phyloP scores from a whole-genome alignment of 2,797 vertebrate genomes.

The Rhinoraja longicauda region DNA sequence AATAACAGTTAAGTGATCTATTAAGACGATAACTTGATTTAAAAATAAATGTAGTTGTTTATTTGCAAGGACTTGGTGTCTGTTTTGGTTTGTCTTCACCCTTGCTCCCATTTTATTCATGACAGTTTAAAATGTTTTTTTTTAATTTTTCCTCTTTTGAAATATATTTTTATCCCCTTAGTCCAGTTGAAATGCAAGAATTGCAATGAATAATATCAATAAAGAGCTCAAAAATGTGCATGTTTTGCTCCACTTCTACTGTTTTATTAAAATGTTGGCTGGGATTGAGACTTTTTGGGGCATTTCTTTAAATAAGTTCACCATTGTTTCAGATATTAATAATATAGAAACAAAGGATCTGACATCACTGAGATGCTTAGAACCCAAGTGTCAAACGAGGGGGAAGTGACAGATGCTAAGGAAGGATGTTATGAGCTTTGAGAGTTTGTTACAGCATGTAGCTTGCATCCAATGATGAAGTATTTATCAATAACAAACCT shows the following conservation, averaged over 20 bases:
- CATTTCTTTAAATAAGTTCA: not conserved
- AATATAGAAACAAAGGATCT: not conserved
- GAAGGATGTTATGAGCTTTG: not conserved
- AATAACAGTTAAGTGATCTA: not conserved
- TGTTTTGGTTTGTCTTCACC: not conserved
- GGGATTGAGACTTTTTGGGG: too few species aligned
- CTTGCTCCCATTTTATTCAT: too few species aligned
- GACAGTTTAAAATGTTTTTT: too few species aligned
- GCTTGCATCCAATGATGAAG: not conserved
- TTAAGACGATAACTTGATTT: not conserved
- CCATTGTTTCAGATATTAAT: not conserved
- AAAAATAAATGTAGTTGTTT: too few species aligned
- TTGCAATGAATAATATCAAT: too few species aligned
- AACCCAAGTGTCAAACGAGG: not conserved
- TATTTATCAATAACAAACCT: not conserved
- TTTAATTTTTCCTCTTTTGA: too few species aligned
- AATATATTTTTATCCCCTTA: too few species aligned
- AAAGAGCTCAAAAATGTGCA: too few species aligned
- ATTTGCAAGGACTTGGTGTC: not conserved
- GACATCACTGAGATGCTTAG: not conserved
- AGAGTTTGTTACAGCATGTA: not conserved
- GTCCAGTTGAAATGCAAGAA: too few species aligned
- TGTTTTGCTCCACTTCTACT: too few species aligned
- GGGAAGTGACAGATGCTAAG: not conserved
- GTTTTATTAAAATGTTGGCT: not conserved